Conservation (phyloP, 2,113 vertebrate species). For the Gallinago undulata region DNA sequence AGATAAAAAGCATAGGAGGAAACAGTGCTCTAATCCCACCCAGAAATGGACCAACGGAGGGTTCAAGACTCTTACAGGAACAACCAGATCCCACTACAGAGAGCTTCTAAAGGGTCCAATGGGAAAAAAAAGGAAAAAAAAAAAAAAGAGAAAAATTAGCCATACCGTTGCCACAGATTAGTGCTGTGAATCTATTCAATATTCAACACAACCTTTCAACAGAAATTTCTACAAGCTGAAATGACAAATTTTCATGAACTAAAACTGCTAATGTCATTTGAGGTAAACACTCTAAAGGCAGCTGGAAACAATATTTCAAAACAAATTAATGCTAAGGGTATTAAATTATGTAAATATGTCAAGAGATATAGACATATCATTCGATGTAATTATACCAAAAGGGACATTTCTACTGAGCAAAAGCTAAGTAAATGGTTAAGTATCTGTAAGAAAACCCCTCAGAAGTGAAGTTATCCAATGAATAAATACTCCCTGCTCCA, state of each 20-base stretch:
- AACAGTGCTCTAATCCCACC: not conserved
- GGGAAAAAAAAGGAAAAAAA: not conserved
- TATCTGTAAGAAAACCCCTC: not conserved
- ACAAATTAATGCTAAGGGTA: not conserved
- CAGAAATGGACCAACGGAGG: not conserved
- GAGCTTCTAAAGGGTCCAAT: not conserved
- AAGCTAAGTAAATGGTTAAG: not conserved
- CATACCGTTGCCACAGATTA: not conserved
- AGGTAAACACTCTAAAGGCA: not conserved
- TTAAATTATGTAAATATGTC: not conserved
- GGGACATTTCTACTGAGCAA: not conserved
- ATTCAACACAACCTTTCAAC: not conserved
- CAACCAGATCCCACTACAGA: not conserved
- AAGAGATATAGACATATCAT: not conserved
- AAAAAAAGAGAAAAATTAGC: not conserved
- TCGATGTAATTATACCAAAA: not conserved
- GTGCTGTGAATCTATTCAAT: not conserved
- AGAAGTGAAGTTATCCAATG: not conserved
- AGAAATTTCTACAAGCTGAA: not conserved
- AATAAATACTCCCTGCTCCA: not conserved
- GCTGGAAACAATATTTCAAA: slow-evolving; percentile 21
- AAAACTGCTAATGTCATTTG: not conserved
- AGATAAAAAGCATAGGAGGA: not conserved
- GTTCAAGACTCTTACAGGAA: not conserved
- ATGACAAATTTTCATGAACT: not conserved